Evolutionary conservation across 2,888 invertebrate species (phyloP), one percentile per base, ranked within the genome.

Genomic region (Trisateles emortualis): DNA sequence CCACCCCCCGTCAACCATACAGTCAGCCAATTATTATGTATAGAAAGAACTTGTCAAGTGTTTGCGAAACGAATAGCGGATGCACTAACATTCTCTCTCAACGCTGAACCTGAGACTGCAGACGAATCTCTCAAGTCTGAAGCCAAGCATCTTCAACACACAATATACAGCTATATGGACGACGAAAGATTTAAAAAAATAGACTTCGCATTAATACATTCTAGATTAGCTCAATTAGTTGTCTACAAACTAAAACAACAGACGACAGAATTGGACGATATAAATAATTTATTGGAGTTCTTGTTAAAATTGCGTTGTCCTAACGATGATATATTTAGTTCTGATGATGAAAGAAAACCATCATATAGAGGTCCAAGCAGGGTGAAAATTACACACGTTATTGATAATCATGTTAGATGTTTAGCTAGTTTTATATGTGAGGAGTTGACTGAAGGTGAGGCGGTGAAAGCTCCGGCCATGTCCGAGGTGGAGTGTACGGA

Each of bases 61-160:
- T 96, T 96, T 78, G 96, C 96, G 0, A 95, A 95, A 71, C 90
- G 96, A 40, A 94, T 96, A 76, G 94, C 95, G 0, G 94, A 95
- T 52, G 94, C 95, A 0, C 84, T 96, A 38, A 85, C 93, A 2
- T 93, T 94, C 68, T 94, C 94, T 0, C 78, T 94, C 8, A 90
- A 92, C 26, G 93, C 94, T 13, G 93, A 94, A 62, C 87, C 93
- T 0, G 94, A 94, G 56, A 89, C 94, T 0, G 94, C 94, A 0
- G 93, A 92, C 0, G 92, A 94, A 55, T 92, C 93, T 0, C 80
- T 96, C n/a, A 94, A 95, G 73, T 93, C 93, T 0, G 95, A 96
- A 87, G 93, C 95, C 0, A 95, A 95, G 80, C 95, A 95, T 78
- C 84, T 96, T 33, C 95, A 95, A 77, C 94, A 95, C 60, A 93